These are phyloP conservation scores for Asteroscopus sphinx DNA, from an alignment of 2,888 invertebrate genomes.

Conservation along the genomic window DNA sequence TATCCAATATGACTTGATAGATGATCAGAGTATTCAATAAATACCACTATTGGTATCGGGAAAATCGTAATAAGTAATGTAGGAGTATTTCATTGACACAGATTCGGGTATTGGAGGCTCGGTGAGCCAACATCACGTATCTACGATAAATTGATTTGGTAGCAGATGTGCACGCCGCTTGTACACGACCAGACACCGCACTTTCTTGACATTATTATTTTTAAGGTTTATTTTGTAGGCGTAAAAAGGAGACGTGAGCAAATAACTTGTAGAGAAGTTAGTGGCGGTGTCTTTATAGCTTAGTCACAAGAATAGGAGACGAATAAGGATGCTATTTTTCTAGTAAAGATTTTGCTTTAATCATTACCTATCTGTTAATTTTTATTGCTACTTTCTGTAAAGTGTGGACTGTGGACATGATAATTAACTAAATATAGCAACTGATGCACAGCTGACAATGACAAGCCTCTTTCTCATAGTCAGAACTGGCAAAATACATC, in stretches of 20 bases:
- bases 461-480: conserved; percentile 18
- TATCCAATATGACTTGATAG: conserved; percentile 51
- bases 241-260: conserved; percentile 49
- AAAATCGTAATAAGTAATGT: conserved; percentile 52
- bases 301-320: background rate
- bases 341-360: background rate
- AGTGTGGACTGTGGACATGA: background rate
- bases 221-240: conserved; percentile 51
- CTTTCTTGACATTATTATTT: conserved; percentile 73
- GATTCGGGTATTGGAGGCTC: conserved; percentile 52
- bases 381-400: background rate
- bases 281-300: background rate
- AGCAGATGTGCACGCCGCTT: conserved; percentile 74
- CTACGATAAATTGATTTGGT: conserved; percentile 77
- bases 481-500: no score
- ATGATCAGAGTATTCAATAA: conserved; percentile 50
- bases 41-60: conserved; percentile 40
- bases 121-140: conserved; percentile 71
- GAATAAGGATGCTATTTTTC: background rate
- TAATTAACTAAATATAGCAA: conserved; percentile 8
- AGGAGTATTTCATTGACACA: conserved; percentile 62
- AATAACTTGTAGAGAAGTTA: conserved; percentile 4
- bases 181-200: conserved; percentile 68
- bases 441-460: conserved; percentile 22
- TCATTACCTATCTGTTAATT: background rate